Percentiles rank a stretch among this genome's conserved stretches.
Conservation (phyloP, 37 sponge, comb jelly and placozoan genomes). For the Aphrocallistes beatrix region DNA sequence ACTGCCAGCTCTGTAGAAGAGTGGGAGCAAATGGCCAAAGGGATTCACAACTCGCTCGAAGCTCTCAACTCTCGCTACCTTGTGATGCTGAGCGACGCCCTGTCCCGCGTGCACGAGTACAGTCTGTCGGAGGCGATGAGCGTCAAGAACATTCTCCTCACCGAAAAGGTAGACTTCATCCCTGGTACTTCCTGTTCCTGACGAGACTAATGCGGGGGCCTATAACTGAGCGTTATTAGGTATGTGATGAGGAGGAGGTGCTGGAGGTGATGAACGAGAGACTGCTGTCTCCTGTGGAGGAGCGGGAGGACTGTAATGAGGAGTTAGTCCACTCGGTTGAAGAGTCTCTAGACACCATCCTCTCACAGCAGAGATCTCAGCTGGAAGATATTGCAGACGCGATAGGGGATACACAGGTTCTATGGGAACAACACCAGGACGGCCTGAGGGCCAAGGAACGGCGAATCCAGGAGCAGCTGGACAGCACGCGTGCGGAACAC, state of each 20-base stretch:
- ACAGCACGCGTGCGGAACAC: conserved; percentile 34
- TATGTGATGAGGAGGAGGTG: background rate
- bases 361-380: background rate
- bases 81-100: background rate
- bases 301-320: background rate
- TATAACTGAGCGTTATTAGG: background rate
- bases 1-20: background rate
- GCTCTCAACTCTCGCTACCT: background rate
- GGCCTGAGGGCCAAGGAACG: background rate
- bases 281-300: background rate
- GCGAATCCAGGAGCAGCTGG: conserved; percentile 35
- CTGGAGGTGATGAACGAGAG: background rate
- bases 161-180: background rate
- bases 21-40: background rate
- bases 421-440: background rate
- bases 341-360: background rate
- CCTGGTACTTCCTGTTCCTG: background rate
- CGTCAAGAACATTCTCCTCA: background rate
- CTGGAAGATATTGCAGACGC: background rate
- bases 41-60: background rate
- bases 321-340: background rate
- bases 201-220: background rate
- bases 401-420: background rate
- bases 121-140: background rate
- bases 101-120: conserved; percentile 13